These are phyloP conservation scores for Lordiphosa mommai DNA, from an alignment of 1,140 invertebrate genomes.

Conservation along the genomic window DNA sequence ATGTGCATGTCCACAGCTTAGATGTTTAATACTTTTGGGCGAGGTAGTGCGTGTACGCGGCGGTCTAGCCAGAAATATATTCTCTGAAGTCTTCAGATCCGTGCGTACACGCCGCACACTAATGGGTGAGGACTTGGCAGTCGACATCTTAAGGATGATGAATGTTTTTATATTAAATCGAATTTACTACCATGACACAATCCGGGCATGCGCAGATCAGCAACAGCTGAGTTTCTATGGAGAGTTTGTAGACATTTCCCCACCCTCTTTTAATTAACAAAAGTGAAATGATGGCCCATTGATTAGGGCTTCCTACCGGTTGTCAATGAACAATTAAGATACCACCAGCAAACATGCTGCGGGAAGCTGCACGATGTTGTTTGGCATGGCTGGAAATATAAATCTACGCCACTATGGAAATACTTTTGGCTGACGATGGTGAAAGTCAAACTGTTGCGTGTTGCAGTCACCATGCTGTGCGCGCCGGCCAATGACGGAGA, in stretches of 20 bases:
- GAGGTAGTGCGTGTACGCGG: slow-evolving; percentile 39
- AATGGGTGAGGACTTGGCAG: slow-evolving; percentile 73
- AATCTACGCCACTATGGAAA: slow-evolving; percentile 32
- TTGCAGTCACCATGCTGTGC: slow-evolving; percentile 41
- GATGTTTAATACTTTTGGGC: slow-evolving; percentile 50
- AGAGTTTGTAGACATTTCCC: slow-evolving; percentile 39
- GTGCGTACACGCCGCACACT: slow-evolving; percentile 79
- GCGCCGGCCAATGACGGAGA: too few species aligned
- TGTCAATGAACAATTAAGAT: slow-evolving; percentile 64
- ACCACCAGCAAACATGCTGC: slow-evolving; percentile 24
- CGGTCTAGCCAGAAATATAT: slow-evolving; percentile 51
- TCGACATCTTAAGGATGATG: slow-evolving; percentile 1
- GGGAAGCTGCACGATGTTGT: slow-evolving; percentile 32
- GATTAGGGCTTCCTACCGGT: slow-evolving; percentile 30
- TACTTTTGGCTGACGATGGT: slow-evolving; percentile 32
- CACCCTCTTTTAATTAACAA: slow-evolving; percentile 32
- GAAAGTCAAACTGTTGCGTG: slow-evolving; percentile 74
- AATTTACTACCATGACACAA: slow-evolving; percentile 65
- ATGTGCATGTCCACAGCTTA: slow-evolving; percentile 17
- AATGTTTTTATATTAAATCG: slow-evolving; percentile 1
- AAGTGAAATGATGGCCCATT: slow-evolving; percentile 56
- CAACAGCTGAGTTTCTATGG: slow-evolving; percentile 52
- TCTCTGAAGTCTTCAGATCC: slow-evolving; percentile 77
- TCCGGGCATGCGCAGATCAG: slow-evolving; percentile 67
- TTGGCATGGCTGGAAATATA: slow-evolving; percentile 42